Conservation (phyloP, 1,140 invertebrate species). For the Aphidius gifuensis region DNA sequence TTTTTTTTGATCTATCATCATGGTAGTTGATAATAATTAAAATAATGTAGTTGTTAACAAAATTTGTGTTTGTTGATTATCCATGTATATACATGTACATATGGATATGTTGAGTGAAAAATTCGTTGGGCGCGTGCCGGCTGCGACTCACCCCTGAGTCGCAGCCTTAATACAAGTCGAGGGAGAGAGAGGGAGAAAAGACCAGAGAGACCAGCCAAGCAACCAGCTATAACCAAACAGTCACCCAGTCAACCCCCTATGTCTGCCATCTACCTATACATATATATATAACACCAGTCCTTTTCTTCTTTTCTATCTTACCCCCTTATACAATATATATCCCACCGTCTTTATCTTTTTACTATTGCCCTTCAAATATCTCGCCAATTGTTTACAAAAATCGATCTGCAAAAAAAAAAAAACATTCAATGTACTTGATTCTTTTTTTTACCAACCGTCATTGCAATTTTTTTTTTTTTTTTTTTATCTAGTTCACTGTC, state of each 20-base stretch:
- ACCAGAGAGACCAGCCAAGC: conserved; percentile 19
- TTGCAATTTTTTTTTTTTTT: no score
- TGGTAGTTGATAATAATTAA: no score
- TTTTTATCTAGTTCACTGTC: neutral
- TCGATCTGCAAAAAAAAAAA: conserved; percentile 6
- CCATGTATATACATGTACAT: conserved; percentile 15
- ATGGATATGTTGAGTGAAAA: conserved; percentile 44
- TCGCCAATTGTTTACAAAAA: conserved; percentile 17
- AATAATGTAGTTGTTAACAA: neutral
- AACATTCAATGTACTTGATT: neutral
- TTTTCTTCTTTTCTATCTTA: no score
- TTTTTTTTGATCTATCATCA: no score
- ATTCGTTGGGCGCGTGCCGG: conserved; percentile 47
- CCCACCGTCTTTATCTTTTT: neutral
- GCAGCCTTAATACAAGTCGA: conserved; percentile 15
- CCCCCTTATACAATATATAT: no score
- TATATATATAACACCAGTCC: neutral
- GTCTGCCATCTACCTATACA: conserved; percentile 4
- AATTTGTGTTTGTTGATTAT: conserved; percentile 5
- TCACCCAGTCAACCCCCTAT: conserved; percentile 20
- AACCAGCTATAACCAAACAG: conserved; percentile 1
- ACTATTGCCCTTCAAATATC: conserved; percentile 6
- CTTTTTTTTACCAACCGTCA: neutral
- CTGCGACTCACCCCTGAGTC: conserved; percentile 40
- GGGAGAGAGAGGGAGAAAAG: conserved; percentile 1